Evolutionary conservation across 1,140 invertebrate genomes (phyloP).

Genomic region (Drosophila triauraria): DNA sequence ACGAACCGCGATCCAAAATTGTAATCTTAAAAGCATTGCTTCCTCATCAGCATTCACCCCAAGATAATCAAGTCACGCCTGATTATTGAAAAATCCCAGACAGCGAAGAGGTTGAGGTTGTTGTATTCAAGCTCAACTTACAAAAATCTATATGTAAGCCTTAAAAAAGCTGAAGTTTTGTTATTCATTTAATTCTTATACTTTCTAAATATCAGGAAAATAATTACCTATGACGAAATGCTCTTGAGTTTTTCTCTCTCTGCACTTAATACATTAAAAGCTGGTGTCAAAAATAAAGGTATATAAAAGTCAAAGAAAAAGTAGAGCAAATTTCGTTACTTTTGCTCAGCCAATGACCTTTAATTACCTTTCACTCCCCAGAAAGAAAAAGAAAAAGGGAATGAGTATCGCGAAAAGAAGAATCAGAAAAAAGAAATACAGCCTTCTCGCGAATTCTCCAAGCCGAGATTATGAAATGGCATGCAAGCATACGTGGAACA

Average conservation of each 20-base stretch:
- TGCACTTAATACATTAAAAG: constrained; percentile 23
- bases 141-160: too few species aligned
- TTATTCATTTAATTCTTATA: too few species aligned
- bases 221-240: neutral
- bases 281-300: constrained; percentile 3
- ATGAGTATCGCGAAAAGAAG: neutral
- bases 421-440: neutral
- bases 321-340: constrained; percentile 39
- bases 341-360: constrained; percentile 50
- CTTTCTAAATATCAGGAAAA: neutral
- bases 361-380: constrained; percentile 66
- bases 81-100: constrained; percentile 22
- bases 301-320: constrained; percentile 50
- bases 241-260: neutral
- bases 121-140: neutral
- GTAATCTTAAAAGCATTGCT: constrained; percentile 19
- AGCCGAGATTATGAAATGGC: constrained; percentile 30
- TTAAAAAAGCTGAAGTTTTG: too few species aligned
- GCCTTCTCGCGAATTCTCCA: constrained; percentile 17
- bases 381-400: neutral
- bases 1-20: constrained; percentile 48
- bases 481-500: constrained; percentile 8
- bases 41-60: constrained; percentile 26
- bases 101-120: neutral
- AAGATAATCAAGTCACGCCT: constrained; percentile 46